Evolutionary conservation across 2,113 vertebrate genomes (phyloP).

Genomic region (Strix aluco): DNA sequence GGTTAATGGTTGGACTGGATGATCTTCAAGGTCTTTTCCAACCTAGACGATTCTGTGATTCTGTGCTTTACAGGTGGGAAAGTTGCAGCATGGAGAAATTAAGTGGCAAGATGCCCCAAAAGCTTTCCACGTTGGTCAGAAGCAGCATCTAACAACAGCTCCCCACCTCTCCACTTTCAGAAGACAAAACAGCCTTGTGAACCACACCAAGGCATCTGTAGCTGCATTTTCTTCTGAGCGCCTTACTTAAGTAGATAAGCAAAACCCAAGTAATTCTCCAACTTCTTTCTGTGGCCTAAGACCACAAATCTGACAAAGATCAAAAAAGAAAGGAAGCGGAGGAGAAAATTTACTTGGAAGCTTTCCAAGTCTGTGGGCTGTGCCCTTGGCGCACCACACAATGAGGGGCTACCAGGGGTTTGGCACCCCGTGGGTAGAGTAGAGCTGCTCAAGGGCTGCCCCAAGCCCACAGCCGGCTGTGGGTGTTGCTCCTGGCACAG

Average conservation of each 20-base stretch:
- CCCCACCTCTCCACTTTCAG: neutral
- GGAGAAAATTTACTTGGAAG: neutral
- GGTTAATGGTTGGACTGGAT: no score
- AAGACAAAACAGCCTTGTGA: neutral
- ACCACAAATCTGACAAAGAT: neutral
- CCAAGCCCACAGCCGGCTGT: neutral
- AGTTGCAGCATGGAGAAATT: neutral
- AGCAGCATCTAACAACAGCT: neutral
- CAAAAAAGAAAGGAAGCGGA: neutral
- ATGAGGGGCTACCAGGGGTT: neutral
- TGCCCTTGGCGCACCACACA: rapidly evolving
- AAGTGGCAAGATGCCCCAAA: neutral
- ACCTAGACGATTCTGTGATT: no score
- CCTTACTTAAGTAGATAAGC: neutral
- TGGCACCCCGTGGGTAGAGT: neutral
- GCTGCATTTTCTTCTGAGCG: neutral
- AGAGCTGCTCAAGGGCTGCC: neutral
- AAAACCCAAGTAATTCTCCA: neutral
- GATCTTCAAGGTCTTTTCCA: no score
- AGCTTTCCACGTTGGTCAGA: neutral
- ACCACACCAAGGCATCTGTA: neutral
- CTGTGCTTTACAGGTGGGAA: neutral
- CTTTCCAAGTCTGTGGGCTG: neutral
- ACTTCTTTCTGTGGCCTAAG: neutral
- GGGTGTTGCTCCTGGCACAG: neutral